Percentiles rank a stretch among this genome's conserved stretches.
phyloP scores from a whole-genome alignment of 2,888 invertebrate genomes.

The Bibio marci region DNA sequence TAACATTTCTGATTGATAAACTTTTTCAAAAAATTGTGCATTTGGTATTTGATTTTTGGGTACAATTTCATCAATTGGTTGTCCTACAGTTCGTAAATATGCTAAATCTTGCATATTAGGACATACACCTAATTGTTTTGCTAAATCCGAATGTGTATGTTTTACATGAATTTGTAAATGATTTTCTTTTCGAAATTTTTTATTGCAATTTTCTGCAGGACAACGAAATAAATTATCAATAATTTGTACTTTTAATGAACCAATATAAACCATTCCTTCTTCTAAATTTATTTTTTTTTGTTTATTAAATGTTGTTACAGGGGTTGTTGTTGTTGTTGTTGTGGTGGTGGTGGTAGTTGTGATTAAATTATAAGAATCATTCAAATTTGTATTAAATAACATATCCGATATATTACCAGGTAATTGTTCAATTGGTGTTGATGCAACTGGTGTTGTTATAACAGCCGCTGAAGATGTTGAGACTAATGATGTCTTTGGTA shows the following conservation, averaged over 20 bases:
- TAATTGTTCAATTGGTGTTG: too few species aligned
- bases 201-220: conserved; percentile 68
- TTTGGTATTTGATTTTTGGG: conserved; percentile 29
- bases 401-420: too few species aligned
- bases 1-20: conserved; percentile 27
- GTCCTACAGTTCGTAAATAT: conserved; percentile 56
- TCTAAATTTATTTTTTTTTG: background rate
- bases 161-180: conserved; percentile 86
- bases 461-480: too few species aligned
- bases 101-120: conserved; percentile 78
- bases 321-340: background rate
- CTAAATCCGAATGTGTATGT: conserved; percentile 70
- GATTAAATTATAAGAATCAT: background rate
- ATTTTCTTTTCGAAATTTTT: conserved; percentile 81
- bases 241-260: conserved; percentile 44
- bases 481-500: too few species aligned
- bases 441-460: too few species aligned
- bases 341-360: background rate
- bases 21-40: conserved; percentile 28
- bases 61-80: conserved; percentile 30
- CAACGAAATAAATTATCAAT: conserved; percentile 52
- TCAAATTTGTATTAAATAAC: too few species aligned
- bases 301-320: too few species aligned
- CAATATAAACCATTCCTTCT: conserved; percentile 30
- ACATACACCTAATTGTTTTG: conserved; percentile 46